These are phyloP conservation scores for Dione vanillae DNA, from an alignment of 2,888 invertebrate species.

Conservation along the genomic window DNA sequence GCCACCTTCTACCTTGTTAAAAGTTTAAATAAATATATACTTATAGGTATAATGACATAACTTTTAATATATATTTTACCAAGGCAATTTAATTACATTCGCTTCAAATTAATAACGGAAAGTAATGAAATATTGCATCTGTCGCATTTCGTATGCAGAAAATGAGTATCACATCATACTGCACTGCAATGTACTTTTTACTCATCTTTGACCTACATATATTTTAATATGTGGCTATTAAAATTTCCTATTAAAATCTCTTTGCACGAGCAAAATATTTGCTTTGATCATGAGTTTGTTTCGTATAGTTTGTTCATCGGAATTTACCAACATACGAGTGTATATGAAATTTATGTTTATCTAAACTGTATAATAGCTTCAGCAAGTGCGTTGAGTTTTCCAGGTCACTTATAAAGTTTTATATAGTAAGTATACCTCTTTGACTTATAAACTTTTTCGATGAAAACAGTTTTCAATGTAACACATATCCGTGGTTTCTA, in stretches of 20 bases:
- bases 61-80: not conserved
- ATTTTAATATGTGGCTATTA: slow-evolving; percentile 14
- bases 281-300: slow-evolving; percentile 13
- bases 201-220: slow-evolving; percentile 11
- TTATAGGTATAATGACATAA: not conserved
- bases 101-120: not conserved
- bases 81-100: not conserved
- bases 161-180: slow-evolving; percentile 8
- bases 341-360: not conserved
- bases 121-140: not conserved
- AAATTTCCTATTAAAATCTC: slow-evolving; percentile 11
- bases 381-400: not conserved
- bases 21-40: not conserved
- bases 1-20: no score
- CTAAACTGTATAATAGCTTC: not conserved
- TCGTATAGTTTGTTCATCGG: not conserved
- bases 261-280: slow-evolving; percentile 13
- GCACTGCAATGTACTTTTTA: slow-evolving; percentile 6
- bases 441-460: not conserved
- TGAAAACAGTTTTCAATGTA: no score
- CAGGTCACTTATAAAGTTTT: not conserved
- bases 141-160: slow-evolving; percentile 5
- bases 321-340: not conserved
- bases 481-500: no score
- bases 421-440: not conserved